Evolutionary conservation across 2,797 vertebrate genomes (phyloP), one percentile per base, ranked within the genome.

Genomic region (Chrysocyon brachyurus): DNA sequence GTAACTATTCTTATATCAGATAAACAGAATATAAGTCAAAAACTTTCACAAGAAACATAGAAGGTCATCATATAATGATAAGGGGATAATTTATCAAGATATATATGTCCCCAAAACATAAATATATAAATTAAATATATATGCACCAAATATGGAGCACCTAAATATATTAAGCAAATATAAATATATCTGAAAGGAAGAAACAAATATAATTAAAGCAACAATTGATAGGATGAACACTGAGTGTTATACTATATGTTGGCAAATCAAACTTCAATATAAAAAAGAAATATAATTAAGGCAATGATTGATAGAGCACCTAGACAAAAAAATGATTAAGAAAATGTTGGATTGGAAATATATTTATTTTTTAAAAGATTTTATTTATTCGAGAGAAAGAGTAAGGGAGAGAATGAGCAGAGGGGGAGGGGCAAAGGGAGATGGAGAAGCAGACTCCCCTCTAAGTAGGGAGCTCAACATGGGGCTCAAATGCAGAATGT

Each of bases 81-180:
- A 93, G 36, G 66, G 7, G 31, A 28, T 61, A n/a, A 83, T 49
- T 83, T 36, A 61, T 91, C 66, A 91, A 61, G 40, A 72, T 70
- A 78, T n/a, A 52, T 54, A 78, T 78, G 31, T n/a, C n/a, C 10
- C 24, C 40, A 75, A 40, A 28, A 77, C 9, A 54, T 77, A 54
- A 31, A 56, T 78, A n/a, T 78, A 21, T 78, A 75, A 75, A 49
- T 68, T 59, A 82, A 66, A 57, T 81, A 22, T 56, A 79, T 36
- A 90, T 68, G 26, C 12, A 2, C 28, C 28, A 3, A n/a, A 26
- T 21, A 57, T 81, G 61, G 26, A 79, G 24, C 24, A 56, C 46
- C n/a, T 79, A 90, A 90, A 59, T 46, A 59, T 46, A 59, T 70
- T 91, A 73, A 92, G 12, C 40, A 73, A 92, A 92, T 82, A 52